These are phyloP conservation scores for Alces alces DNA, from an alignment of 2,113 vertebrate species.

Conservation along the genomic window DNA sequence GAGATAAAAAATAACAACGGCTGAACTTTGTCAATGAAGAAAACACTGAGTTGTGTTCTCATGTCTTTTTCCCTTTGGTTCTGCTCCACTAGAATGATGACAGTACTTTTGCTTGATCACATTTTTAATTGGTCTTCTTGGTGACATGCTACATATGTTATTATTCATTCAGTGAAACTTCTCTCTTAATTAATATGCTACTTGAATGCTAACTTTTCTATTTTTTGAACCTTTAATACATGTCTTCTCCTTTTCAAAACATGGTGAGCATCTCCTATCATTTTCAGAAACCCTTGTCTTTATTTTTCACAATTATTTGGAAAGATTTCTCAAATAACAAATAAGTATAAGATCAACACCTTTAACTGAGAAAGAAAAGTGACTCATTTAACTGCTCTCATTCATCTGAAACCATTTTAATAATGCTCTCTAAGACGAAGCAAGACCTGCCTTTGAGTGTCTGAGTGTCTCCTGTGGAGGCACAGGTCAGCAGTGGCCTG, in stretches of 20 bases:
- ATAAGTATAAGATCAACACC: not conserved
- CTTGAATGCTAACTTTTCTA: constrained; percentile 37
- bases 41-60: not conserved
- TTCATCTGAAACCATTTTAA: not conserved
- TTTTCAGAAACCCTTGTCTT: not conserved
- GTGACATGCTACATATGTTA: constrained; percentile 46
- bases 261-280: not conserved
- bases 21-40: not conserved
- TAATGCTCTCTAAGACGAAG: not conserved
- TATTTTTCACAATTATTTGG: not conserved
- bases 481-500: not conserved
- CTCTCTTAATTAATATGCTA: not conserved
- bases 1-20: not conserved
- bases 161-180: constrained; percentile 15
- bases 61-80: not conserved
- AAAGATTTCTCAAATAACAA: not conserved
- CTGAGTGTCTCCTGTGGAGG: too few relatives aligned
- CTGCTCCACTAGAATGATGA: not conserved
- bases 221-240: not conserved
- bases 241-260: not conserved
- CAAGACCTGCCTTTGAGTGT: not conserved
- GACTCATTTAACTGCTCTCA: not conserved
- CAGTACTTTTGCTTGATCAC: not conserved
- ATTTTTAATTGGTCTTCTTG: constrained; percentile 45
- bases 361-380: not conserved